A percentile compares a stretch with the other conserved stretches of the same genome.
phyloP scores from a whole-genome alignment of 2,113 vertebrate species.

The Clarias magur region DNA sequence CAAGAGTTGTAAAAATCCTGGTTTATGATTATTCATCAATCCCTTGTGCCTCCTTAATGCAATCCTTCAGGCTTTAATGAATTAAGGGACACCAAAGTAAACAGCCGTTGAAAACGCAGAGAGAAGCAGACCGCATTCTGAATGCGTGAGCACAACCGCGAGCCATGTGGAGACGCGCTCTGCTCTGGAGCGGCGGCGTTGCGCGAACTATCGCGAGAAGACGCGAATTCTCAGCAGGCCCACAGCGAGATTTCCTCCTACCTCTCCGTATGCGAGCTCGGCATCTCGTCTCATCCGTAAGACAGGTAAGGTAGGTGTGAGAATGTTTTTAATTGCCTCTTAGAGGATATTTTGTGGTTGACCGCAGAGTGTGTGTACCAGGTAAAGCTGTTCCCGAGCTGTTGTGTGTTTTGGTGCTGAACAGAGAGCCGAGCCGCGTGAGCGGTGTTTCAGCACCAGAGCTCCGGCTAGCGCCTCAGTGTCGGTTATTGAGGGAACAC shows the following conservation, averaged over 20 bases:
- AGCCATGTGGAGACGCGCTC: background rate
- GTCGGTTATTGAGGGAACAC: slow-evolving; percentile 40
- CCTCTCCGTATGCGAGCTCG: slow-evolving; percentile 42
- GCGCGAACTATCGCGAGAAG: slow-evolving; percentile 43
- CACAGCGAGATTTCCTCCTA: slow-evolving; percentile 50
- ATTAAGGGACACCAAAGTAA: background rate
- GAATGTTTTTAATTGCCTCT: background rate
- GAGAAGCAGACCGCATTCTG: background rate
- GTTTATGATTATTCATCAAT: background rate
- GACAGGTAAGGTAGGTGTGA: slow-evolving; percentile 44
- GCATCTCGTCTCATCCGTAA: slow-evolving; percentile 47
- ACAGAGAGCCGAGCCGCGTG: background rate
- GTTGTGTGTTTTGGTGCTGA: slow-evolving; percentile 8
- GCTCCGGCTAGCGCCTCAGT: slow-evolving; percentile 38
- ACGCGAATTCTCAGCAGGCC: slow-evolving; percentile 32
- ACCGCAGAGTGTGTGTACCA: background rate
- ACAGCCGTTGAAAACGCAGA: background rate
- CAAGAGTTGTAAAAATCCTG: background rate
- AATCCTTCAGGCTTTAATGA: background rate
- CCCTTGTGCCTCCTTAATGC: background rate
- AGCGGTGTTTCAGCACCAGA: slow-evolving; percentile 35
- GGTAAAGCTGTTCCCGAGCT: background rate
- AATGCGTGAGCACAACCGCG: background rate
- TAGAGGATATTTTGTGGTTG: background rate
- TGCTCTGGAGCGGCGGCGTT: background rate